phyloP scores from a whole-genome alignment of 2,113 vertebrate genomes.

The Mesitornis unicolor region DNA sequence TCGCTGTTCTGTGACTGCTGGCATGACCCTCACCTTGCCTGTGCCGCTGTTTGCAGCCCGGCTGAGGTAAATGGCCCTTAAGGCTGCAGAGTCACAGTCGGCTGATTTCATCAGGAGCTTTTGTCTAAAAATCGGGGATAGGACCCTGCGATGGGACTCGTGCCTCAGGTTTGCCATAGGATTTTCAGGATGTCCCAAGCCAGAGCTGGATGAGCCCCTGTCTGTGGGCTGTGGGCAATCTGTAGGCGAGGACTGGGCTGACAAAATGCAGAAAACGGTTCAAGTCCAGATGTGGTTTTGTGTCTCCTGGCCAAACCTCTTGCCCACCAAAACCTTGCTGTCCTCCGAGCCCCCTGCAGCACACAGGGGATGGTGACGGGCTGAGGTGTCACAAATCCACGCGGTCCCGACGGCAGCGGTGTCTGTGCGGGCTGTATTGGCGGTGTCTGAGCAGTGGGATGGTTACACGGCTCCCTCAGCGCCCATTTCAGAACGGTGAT shows the following conservation, averaged over 20 bases:
- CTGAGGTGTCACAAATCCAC: background rate
- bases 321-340: background rate
- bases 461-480: rapidly evolving
- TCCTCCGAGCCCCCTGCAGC: background rate
- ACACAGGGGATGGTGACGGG: background rate
- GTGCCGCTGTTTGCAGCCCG: background rate
- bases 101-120: background rate
- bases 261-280: background rate
- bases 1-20: background rate
- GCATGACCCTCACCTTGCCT: background rate
- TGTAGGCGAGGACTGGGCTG: background rate
- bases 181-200: background rate
- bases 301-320: background rate
- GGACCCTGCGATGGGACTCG: rapidly evolving
- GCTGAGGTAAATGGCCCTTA: background rate
- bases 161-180: background rate
- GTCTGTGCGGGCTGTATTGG: background rate
- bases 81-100: background rate
- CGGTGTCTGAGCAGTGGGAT: background rate
- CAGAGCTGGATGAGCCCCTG: background rate
- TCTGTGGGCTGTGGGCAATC: background rate
- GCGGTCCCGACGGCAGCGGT: background rate
- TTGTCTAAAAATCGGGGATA: background rate
- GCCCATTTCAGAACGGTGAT: background rate
- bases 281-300: constrained; percentile 28